These are phyloP conservation scores for Lasioglossum marginatum DNA, from an alignment of 2,888 invertebrate genomes.

Conservation along the genomic window DNA sequence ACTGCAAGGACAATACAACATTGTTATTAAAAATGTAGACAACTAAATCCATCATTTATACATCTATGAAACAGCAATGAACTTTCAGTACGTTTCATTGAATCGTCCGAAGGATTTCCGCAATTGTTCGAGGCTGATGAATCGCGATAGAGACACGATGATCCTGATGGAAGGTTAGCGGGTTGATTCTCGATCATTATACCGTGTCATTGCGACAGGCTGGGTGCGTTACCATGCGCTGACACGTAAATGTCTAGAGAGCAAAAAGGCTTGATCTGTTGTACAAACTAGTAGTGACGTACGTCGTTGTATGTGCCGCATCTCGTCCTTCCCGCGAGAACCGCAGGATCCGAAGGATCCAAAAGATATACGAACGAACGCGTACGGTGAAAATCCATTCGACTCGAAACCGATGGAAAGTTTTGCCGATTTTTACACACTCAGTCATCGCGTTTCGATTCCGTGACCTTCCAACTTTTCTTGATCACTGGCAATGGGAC, in stretches of 20 bases:
- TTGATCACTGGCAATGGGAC: neutral
- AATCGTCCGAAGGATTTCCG: neutral
- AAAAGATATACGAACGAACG: constrained; percentile 2
- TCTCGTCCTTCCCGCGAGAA: constrained; percentile 63
- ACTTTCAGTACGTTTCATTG: neutral
- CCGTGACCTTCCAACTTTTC: neutral
- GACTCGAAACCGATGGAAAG: neutral
- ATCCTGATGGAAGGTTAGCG: neutral
- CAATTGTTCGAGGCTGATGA: neutral
- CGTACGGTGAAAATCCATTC: constrained; percentile 21
- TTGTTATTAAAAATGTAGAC: neutral
- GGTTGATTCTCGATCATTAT: neutral
- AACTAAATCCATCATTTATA: neutral
- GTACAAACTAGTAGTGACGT: constrained; percentile 76
- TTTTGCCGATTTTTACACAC: neutral
- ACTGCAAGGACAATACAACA: neutral
- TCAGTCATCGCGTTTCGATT: neutral
- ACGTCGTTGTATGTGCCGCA: constrained; percentile 73
- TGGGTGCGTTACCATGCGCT: constrained; percentile 63
- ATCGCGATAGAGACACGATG: neutral
- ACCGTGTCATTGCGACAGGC: constrained; percentile 65
- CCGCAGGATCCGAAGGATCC: constrained; percentile 52
- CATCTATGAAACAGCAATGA: neutral
- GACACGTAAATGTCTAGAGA: constrained; percentile 73
- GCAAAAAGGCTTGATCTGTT: constrained; percentile 76